Base-by-base conservation (phyloP, 1,140 invertebrate genomes). In the Caerostris extrusa region DNA sequence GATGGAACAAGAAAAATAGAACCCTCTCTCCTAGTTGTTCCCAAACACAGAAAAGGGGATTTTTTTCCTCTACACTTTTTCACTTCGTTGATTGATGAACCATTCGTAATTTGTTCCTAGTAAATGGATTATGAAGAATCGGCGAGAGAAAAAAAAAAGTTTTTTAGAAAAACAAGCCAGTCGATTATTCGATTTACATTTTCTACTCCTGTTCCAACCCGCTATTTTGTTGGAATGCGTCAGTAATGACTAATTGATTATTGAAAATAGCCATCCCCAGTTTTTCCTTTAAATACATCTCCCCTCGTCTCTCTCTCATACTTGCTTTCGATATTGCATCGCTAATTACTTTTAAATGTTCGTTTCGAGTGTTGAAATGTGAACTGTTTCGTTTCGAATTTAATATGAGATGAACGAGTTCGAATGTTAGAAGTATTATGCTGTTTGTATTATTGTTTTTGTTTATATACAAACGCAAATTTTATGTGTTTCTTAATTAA, bases 241-340 rank as follows among this genome's bases (percentile, higher is more conserved):
- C 34, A 53, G 57, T 87, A 87, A 93, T 93, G 82, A 71, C 91
- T 93, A 93, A 93, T 93, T 93, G 91, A 93, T 93, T 93, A 93
- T 93, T 19, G 91, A 64, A 87, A 91, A 91, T 58, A 82, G 56
- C 88, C 64, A 34, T 4, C 5, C 10, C 10, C 82, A 7, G 3
- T 5, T n/a, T 50, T 10, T 58, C 58, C 34, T 50, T 50, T 77
- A 69, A 69, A 69, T 69, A 77, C 55, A 77, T 90, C 6, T 90
- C 67, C 19, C 10, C 57, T 34, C 34, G 69, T 55, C 56, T 5
- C 87, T 77, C 50, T 10, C 2, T 34, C 34, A 34, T 34, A 34
- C 50, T 50, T 77, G 71, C 53, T 67, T 71, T 8, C 19, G 19
- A 77, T 34, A 64, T 10, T 87, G 64, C 77, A 19, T 61, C 7